Percentiles rank a stretch among this genome's conserved stretches.
phyloP scores from a whole-genome alignment of 2,888 invertebrate genomes.

The Acronicta psi region DNA sequence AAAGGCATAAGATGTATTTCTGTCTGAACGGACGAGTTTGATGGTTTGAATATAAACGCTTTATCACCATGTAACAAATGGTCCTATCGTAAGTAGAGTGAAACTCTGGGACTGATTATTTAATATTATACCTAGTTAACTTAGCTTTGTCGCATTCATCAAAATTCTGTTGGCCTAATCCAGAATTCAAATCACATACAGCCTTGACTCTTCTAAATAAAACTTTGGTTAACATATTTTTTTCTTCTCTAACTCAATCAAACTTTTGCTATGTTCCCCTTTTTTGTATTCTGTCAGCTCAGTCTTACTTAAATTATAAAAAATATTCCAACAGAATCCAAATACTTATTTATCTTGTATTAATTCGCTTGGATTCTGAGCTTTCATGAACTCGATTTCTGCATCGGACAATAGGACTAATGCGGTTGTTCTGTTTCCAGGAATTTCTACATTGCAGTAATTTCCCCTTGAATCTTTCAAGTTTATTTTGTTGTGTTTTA shows the following conservation, averaged over 20 bases:
- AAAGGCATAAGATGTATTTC: too few relatives aligned
- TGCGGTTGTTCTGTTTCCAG: too few relatives aligned
- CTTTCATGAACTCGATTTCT: too few relatives aligned
- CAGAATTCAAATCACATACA: conserved; percentile 14
- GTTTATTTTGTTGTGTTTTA: too few relatives aligned
- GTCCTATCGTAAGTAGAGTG: conserved; percentile 1
- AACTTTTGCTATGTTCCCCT: background rate
- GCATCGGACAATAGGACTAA: too few relatives aligned
- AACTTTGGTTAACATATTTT: conserved; percentile 18
- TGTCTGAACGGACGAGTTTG: background rate
- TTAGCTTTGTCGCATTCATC: background rate
- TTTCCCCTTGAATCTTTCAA: too few relatives aligned
- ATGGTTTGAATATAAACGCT: conserved; percentile 13
- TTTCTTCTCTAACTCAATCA: conserved; percentile 1
- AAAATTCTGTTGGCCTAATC: background rate
- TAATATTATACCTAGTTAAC: conserved; percentile 8
- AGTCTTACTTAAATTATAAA: background rate
- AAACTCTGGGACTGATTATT: too few relatives aligned
- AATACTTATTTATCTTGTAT: too few relatives aligned
- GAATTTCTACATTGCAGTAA: too few relatives aligned
- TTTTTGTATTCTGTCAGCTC: background rate
- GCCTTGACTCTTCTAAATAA: conserved; percentile 2
- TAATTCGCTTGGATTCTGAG: too few relatives aligned
- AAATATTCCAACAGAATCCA: too few relatives aligned
- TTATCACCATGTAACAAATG: conserved; percentile 8